These are phyloP conservation scores for Lordiphosa fenestrarum DNA, from an alignment of 2,888 invertebrate genomes.

Conservation along the genomic window DNA sequence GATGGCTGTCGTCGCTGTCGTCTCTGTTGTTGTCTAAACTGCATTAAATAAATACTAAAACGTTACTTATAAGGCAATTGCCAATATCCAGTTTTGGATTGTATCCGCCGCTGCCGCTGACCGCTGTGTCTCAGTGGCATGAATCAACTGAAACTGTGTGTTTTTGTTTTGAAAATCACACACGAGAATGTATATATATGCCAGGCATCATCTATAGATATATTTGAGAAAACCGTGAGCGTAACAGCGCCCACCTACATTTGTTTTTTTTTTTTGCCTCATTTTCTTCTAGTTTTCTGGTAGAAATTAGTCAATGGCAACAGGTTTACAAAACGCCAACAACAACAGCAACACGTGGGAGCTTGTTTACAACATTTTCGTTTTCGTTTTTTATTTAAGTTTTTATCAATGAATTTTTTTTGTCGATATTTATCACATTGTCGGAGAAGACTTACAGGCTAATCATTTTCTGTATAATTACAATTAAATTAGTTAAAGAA, in stretches of 20 bases:
- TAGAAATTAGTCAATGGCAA: conserved; percentile 56
- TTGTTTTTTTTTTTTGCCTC: conserved; percentile 31
- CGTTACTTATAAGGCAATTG: conserved; percentile 55
- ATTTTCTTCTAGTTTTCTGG: conserved; percentile 36
- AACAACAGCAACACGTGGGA: conserved; percentile 40
- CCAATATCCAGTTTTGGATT: conserved; percentile 40
- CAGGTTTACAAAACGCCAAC: conserved; percentile 43
- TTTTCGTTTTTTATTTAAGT: conserved; percentile 10
- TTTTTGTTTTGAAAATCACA: conserved; percentile 47
- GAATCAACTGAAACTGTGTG: conserved; percentile 62
- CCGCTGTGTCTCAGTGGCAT: conserved; percentile 58
- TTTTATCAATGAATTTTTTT: conserved; percentile 61
- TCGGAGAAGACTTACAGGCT: conserved; percentile 32
- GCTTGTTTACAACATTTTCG: conserved; percentile 37
- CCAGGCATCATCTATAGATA: conserved; percentile 29
- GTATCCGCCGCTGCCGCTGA: conserved; percentile 33
- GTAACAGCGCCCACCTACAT: conserved; percentile 49
- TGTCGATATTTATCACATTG: conserved; percentile 49
- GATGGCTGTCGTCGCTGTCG: conserved; percentile 3
- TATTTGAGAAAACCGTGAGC: conserved; percentile 52
- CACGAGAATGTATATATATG: conserved; percentile 20
- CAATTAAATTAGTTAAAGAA: conserved; percentile 65
- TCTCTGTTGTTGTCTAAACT: conserved; percentile 29
- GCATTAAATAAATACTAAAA: conserved; percentile 40
- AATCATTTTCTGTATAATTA: conserved; percentile 26